Base-by-base conservation (phyloP, 1,140 invertebrate species). In the Sinonovacula constricta region DNA sequence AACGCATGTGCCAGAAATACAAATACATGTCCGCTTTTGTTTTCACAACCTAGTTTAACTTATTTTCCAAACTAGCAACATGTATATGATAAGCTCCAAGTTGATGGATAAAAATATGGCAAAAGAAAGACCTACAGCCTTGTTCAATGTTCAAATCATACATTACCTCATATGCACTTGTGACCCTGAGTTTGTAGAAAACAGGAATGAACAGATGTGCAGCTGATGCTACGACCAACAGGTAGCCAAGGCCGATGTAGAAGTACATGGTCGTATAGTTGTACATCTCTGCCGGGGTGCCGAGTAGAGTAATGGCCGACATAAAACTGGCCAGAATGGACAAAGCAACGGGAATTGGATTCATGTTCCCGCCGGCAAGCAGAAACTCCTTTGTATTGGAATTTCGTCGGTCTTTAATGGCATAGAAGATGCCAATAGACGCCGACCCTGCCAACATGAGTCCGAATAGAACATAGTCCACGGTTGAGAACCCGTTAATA, bases 251-350 rank as follows among this genome's bases (percentile, higher is more conserved):
- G 1, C 72, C 76, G 18, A 87, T 88, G 67, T 76, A 88, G 60
- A 78, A 77, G 57, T 88, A 90, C 77, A 87, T 85, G 12, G 84
- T 85, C 10, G 83, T 83, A 66, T 83, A 88, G 49, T 76, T 76
- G 68, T 90, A 90, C 65, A 88, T 85, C 80, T 90, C 88, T 3
- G 83, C 81, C n/a, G 88, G 85, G 18, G 82, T 85, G 26, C 97
- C 97, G 28, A 98, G 91, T 18, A 98, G 89, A 0, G 97, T 97
- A 22, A 98, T 94, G n/a, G 97, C 96, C 0, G 96, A 98, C 95
- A 98, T 97, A 86, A 98, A 98, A 36, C 95, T 97, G 90, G 90
- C 85, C 66, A 90, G 74, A 36, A 89, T 59, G 22, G 87, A 89
- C 72, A 90, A 66, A 0, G 85, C 75, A 51, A 88, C 88, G 1